A percentile compares a stretch with the other conserved stretches of the same genome.
phyloP scores from a whole-genome alignment of 2,113 vertebrate species.

The Eubucco bourcierii region DNA sequence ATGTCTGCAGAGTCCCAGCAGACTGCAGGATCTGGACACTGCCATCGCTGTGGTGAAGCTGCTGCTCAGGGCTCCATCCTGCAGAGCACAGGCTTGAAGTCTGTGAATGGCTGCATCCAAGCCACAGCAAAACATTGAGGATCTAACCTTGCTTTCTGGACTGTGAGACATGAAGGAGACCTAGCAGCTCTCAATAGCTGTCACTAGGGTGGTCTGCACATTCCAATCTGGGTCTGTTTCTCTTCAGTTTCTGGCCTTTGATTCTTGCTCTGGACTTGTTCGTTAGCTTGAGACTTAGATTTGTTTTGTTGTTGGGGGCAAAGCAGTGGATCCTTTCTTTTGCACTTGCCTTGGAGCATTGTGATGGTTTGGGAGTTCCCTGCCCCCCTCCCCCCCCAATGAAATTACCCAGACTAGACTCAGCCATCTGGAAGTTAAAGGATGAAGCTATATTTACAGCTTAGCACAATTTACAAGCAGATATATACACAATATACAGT shows the following conservation, averaged over 20 bases:
- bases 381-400: too few species aligned
- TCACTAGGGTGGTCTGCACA: not conserved
- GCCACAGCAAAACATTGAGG: not conserved
- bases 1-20: not conserved
- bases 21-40: not conserved
- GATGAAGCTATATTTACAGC: too few species aligned
- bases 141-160: not conserved
- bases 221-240: not conserved
- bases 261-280: not conserved
- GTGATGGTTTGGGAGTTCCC: too few species aligned
- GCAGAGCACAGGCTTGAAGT: not conserved
- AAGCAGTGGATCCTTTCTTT: not conserved
- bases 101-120: rapidly evolving
- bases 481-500: too few species aligned
- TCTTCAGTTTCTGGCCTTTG: not conserved
- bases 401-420: too few species aligned
- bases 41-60: not conserved
- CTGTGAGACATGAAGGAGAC: not conserved
- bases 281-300: not conserved
- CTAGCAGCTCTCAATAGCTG: not conserved
- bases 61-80: not conserved
- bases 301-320: not conserved
- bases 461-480: too few species aligned
- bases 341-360: not conserved
- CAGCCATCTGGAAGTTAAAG: too few species aligned